Percentiles rank a stretch among this genome's conserved stretches.
These are phyloP conservation scores for Choloepus hoffmanni DNA, from an alignment of 2,113 vertebrate species.

Conservation along the genomic window DNA sequence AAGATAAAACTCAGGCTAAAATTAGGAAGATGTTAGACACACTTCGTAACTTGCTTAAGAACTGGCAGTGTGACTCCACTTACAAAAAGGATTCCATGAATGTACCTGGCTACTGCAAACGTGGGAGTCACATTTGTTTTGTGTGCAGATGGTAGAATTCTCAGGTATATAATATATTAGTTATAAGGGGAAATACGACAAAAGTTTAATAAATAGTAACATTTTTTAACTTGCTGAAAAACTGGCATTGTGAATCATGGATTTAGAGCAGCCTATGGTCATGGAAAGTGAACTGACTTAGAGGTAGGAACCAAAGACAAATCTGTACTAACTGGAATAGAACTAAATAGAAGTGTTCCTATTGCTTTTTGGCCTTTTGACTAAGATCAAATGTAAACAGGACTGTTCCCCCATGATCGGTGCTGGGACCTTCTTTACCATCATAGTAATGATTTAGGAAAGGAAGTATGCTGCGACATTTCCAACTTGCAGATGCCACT, in stretches of 20 bases:
- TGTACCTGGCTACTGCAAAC: background rate
- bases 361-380: too few species aligned
- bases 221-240: background rate
- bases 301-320: background rate
- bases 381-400: background rate
- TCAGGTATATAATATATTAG: background rate
- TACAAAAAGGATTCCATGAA: background rate
- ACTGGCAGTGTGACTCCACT: background rate
- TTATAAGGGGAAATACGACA: background rate
- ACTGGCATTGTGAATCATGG: background rate
- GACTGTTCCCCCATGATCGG: background rate
- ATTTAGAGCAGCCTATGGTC: background rate
- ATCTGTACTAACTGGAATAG: background rate
- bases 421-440: background rate
- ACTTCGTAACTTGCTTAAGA: background rate
- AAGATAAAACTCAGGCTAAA: background rate
- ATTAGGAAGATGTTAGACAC: background rate
- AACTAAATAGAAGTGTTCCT: background rate
- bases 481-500: background rate
- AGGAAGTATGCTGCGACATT: background rate
- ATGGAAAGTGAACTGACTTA: background rate
- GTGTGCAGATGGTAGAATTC: background rate
- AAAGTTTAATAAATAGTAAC: background rate
- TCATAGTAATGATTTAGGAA: background rate
- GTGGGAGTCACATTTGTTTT: background rate